These are phyloP conservation scores for Ophion costatus DNA, from an alignment of 2,888 invertebrate genomes.

Conservation along the genomic window DNA sequence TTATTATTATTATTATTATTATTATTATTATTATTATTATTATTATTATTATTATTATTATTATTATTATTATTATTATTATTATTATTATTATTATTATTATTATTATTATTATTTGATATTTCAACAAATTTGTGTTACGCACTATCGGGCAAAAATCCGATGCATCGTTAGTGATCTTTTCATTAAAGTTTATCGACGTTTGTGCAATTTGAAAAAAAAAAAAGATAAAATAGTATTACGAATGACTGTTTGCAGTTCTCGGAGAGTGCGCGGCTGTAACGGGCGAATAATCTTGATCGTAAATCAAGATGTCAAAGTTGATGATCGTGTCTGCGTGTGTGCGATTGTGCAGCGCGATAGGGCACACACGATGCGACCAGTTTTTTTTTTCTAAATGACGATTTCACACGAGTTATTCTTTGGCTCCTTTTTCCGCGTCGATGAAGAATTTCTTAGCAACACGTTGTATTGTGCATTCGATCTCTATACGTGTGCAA, in stretches of 20 bases:
- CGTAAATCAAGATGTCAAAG: conserved; percentile 46
- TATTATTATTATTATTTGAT: too few species aligned
- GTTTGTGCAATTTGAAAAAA: too few species aligned
- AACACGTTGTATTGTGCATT: not conserved
- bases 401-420: not conserved
- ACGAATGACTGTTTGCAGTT: not conserved
- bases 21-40: too few species aligned
- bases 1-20: too few species aligned
- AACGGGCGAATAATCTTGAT: conserved; percentile 32
- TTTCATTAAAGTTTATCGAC: too few species aligned
- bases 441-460: not conserved
- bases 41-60: too few species aligned
- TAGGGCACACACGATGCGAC: not conserved
- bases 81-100: too few species aligned
- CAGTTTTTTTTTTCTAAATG: conserved; percentile 1
- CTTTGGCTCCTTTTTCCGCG: not conserved
- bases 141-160: too few species aligned
- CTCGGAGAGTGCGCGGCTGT: not conserved
- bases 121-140: too few species aligned
- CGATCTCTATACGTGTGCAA: too few species aligned
- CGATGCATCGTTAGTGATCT: too few species aligned
- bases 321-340: conserved; percentile 27
- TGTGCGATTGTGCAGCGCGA: not conserved
- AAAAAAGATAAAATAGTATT: not conserved
- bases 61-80: too few species aligned